These are phyloP conservation scores for Ellobium chinense DNA, from an alignment of 2,888 invertebrate species.

Conservation along the genomic window DNA sequence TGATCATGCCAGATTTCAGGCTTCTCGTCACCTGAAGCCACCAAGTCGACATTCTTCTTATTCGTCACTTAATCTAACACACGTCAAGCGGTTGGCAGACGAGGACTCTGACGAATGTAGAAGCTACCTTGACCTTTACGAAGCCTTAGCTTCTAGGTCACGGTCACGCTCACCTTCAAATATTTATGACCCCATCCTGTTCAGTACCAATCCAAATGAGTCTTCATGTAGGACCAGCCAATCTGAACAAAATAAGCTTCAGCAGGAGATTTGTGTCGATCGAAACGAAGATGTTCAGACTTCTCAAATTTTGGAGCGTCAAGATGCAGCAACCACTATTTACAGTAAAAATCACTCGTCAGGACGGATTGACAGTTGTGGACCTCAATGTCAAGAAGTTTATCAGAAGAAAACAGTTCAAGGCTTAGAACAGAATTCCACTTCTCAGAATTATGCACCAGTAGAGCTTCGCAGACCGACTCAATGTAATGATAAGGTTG, in stretches of 20 bases:
- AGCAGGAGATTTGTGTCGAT: background rate
- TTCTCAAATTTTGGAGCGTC: too few relatives aligned
- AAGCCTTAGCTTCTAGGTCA: slow-evolving; percentile 21
- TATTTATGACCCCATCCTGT: slow-evolving; percentile 16
- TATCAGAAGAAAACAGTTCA: too few relatives aligned
- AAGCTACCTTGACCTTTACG: slow-evolving; percentile 37
- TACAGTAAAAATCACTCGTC: too few relatives aligned
- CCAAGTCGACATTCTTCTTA: background rate
- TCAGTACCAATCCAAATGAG: background rate
- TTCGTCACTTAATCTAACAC: slow-evolving; percentile 1
- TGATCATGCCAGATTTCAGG: background rate
- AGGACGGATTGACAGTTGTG: too few relatives aligned
- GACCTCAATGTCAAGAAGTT: too few relatives aligned
- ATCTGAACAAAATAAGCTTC: background rate
- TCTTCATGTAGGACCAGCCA: background rate
- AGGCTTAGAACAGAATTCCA: too few relatives aligned
- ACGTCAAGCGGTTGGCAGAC: background rate
- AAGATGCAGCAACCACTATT: too few relatives aligned
- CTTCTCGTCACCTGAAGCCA: background rate
- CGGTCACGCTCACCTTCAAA: slow-evolving; percentile 35
- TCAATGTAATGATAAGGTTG: too few relatives aligned
- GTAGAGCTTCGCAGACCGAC: too few relatives aligned
- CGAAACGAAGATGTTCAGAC: background rate
- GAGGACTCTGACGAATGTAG: background rate
- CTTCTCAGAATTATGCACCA: too few relatives aligned